phyloP scores from a whole-genome alignment of 2,888 invertebrate genomes.

The Cryptus armator region DNA sequence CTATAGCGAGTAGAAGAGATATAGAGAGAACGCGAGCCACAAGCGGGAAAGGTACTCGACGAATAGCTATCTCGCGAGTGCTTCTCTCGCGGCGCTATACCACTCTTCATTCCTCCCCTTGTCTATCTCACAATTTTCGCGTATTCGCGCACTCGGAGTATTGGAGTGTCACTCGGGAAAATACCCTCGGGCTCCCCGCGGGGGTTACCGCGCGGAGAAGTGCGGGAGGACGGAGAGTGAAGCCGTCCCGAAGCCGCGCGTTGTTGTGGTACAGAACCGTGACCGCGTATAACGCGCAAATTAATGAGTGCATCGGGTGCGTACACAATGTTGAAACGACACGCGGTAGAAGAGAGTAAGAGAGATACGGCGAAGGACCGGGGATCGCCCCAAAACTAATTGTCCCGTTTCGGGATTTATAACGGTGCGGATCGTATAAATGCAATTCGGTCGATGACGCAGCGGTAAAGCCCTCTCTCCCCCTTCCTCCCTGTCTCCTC shows the following conservation, averaged over 20 bases:
- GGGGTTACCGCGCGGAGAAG: background rate
- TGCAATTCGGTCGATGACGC: slow-evolving; percentile 57
- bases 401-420: slow-evolving; percentile 56
- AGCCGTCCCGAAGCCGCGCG: background rate
- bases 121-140: slow-evolving; percentile 5
- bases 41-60: slow-evolving; percentile 12
- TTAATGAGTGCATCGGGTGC: slow-evolving; percentile 15
- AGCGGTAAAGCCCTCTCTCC: background rate
- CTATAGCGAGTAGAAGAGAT: slow-evolving; percentile 12
- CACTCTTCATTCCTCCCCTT: background rate
- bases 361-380: background rate
- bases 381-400: slow-evolving; percentile 44
- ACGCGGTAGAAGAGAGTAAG: background rate
- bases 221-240: background rate
- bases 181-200: background rate
- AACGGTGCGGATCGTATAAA: slow-evolving; percentile 39
- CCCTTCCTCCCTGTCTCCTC: too few species aligned
- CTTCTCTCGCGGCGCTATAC: background rate
- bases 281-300: slow-evolving; percentile 18
- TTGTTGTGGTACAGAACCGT: background rate
- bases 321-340: background rate
- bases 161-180: slow-evolving; percentile 19
- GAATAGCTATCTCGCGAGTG: slow-evolving; percentile 34
- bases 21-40: background rate
- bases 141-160: background rate